phyloP scores from a whole-genome alignment of 92 coral and sea anemone species.

The Epizoanthus stellaris region DNA sequence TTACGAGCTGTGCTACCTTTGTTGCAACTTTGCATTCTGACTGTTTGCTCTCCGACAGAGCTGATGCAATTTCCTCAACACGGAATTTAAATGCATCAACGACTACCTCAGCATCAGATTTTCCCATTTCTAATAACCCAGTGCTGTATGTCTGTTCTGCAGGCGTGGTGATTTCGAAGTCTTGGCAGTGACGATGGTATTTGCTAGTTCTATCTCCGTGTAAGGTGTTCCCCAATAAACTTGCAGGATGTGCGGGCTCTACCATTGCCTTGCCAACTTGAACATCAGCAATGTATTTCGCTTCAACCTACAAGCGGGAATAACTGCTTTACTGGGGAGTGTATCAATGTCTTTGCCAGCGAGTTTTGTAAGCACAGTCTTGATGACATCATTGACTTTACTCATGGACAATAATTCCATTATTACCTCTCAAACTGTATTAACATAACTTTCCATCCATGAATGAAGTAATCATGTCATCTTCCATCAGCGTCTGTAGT shows the following conservation, averaged over 20 bases:
- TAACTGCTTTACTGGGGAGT: conserved; percentile 57
- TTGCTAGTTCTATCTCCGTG: conserved; percentile 53
- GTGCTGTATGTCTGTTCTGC: conserved; percentile 44
- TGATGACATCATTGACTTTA: conserved; percentile 53
- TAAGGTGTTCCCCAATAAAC: conserved; percentile 51
- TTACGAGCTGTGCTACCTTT: conserved; percentile 48
- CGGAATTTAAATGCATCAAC: conserved; percentile 51
- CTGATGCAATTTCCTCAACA: conserved; percentile 47
- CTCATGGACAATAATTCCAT: conserved; percentile 54
- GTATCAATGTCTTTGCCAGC: conserved; percentile 35
- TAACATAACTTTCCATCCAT: conserved; percentile 45
- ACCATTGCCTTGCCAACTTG: conserved; percentile 59
- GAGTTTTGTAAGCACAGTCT: conserved; percentile 38
- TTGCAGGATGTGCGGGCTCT: conserved; percentile 44
- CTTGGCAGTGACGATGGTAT: conserved; percentile 52
- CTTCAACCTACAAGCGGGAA: conserved; percentile 52
- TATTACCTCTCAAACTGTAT: conserved; percentile 41
- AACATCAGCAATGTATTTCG: conserved; percentile 47
- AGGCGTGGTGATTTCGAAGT: conserved; percentile 53
- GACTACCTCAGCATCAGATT: conserved; percentile 48
- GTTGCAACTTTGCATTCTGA: not conserved
- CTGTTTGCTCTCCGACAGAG: conserved; percentile 9
- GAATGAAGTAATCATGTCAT: conserved; percentile 30
- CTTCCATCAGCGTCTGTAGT: conserved; percentile 4
- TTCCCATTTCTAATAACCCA: conserved; percentile 47